Evolutionary conservation across 2,797 vertebrate species (phyloP), one percentile per base, ranked within the genome.

Genomic region (Knipowitschia caucasica): DNA sequence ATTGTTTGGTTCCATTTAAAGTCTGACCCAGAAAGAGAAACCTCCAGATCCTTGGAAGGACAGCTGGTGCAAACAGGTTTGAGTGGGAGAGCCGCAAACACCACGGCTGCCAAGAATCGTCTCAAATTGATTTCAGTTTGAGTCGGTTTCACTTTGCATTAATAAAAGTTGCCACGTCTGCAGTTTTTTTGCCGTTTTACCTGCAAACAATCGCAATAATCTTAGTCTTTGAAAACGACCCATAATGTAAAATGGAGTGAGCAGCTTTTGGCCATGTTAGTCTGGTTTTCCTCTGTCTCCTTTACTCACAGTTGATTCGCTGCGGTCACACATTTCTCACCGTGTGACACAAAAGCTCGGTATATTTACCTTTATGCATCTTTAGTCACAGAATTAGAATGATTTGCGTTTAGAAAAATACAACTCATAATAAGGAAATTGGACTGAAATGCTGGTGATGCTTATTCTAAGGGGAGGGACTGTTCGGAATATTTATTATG

Each of bases 81-180:
- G 46, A 21, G 46, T 49, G 30, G 46, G 46, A 33, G 44, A 49
- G 46, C 11, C 12, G 46, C 46, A 47, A 30, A 47, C 45, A 30
- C 10, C 15, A 21, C 45, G 2, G 11, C 45, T n/a, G 46, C 30
- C 46, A 34, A 4, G 34, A 47, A 49, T 9, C 12, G 2, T 11
- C 7, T 21, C 18, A 24, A 21, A 33, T 33, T 20, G 20, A 42
- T 42, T 42, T 20, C 23, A 27, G 1, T 47, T 17, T 2, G 12
- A 34, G 10, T 6, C 9, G 9, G 7, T 1, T 33, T 33, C 34
- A 12, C 30, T 33, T n/a, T 33, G 18, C 18, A 8, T 21, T 11
- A 18, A 34, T n/a, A n/a, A n/a, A 18, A 33, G 18, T 4, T 1
- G 3, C 21, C 29, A n/a, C 26, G 44, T 20, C 12, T 31, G 27